Evolutionary conservation across 92 coral and sea anemone species (phyloP), one percentile per base, ranked within the genome.

Genomic region (Pocillopora grandis): DNA sequence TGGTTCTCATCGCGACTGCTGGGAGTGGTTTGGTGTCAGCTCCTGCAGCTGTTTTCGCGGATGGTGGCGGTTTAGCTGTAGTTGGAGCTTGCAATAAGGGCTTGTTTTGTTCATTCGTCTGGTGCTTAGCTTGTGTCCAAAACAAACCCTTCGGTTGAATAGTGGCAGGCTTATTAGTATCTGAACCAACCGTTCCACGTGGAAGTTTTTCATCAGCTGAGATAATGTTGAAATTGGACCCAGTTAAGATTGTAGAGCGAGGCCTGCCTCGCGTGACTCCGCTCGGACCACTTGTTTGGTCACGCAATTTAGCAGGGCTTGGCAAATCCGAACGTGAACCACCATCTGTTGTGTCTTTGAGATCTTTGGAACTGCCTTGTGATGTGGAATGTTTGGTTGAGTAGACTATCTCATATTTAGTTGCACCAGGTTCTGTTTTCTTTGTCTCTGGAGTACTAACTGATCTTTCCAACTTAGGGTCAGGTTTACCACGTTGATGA

Each of bases 151-250:
- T 66, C 9, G 70, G 18, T 31, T 71, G 85, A 27, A 74, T 18
- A 9, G 73, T 61, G 55, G 75, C 80, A 20, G 68, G 75, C 17
- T 83, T 83, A 60, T 82, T 82, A 17, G 64, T 73, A 16, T 82
- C 86, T 21, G 86, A 48, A 68, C 58, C 59, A 35, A 37, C 21
- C 27, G 37, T 35, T 20, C 62, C 62, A 20, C 23, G 23, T 23
- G 59, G 8, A 49, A 63, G 17, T 64, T 83, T 64, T 15, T 65
- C 68, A 49, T 64, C 58, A 19, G 63, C 52, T 7, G 86, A 18
- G 5, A 73, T 64, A 17, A 83, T 33, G 52, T 83, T 79, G 80
- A 73, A 83, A 27, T 83, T 83, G 7, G 80, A 72, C n/a, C 80
- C 71, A 55, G 61, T 49, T 9, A 74, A 55, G 21, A 83, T 0